A percentile compares a stretch with the other conserved stretches of the same genome.
Evolutionary conservation across 92 coral and sea anemone species (phyloP).

Genomic region (Heteractis magnifica): DNA sequence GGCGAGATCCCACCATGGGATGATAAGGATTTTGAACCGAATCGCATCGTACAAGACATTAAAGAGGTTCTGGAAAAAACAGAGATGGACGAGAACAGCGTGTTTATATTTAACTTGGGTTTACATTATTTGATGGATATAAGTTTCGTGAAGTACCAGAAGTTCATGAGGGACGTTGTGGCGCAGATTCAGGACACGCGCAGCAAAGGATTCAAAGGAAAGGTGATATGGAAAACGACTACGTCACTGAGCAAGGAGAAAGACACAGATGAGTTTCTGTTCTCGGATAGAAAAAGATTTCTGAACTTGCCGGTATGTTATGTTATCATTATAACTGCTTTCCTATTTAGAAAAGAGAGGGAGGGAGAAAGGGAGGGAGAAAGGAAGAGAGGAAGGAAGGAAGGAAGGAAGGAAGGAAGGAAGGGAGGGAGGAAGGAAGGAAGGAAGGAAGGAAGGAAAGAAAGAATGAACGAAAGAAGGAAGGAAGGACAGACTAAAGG

Average conservation of each 20-base stretch:
- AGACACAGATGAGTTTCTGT: slow-evolving; percentile 59
- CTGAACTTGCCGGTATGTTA: slow-evolving; percentile 73
- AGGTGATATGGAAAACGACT: slow-evolving; percentile 85
- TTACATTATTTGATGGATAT: slow-evolving; percentile 72
- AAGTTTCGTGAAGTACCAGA: slow-evolving; percentile 57
- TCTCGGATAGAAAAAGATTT: slow-evolving; percentile 74
- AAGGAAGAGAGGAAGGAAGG: too few species aligned
- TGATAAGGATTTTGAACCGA: slow-evolving; percentile 69
- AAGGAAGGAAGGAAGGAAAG: too few species aligned
- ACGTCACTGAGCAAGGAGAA: slow-evolving; percentile 88
- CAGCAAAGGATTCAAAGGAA: slow-evolving; percentile 31
- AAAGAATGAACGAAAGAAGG: too few species aligned
- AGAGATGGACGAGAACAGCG: slow-evolving; percentile 79
- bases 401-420: too few species aligned
- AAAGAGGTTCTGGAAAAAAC: slow-evolving; percentile 52
- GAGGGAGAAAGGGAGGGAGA: too few species aligned
- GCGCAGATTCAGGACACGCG: slow-evolving; percentile 45
- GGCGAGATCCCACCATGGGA: slow-evolving; percentile 59
- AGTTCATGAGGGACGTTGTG: slow-evolving; percentile 55
- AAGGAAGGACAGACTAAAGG: too few species aligned
- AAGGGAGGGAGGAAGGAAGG: too few species aligned
- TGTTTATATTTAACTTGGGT: slow-evolving; percentile 79
- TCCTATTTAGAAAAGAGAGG: too few species aligned
- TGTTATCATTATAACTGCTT: neutral
- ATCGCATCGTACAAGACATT: slow-evolving; percentile 53